These are phyloP conservation scores for Synergus itoensis DNA, from an alignment of 2,888 invertebrate species.

Conservation along the genomic window DNA sequence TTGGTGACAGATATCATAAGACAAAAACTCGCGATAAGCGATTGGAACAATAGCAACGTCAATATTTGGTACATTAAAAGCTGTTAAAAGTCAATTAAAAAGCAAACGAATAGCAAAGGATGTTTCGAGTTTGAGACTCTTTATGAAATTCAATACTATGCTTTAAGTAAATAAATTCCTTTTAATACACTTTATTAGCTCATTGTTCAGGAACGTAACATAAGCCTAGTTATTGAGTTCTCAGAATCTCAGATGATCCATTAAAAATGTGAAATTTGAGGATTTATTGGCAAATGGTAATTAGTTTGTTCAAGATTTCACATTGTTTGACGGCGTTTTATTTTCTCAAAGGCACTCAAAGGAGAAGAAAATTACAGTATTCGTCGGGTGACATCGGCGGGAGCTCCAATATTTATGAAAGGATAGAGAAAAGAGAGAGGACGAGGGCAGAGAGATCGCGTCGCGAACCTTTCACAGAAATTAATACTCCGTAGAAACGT, in stretches of 20 bases:
- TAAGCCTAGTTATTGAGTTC: neutral
- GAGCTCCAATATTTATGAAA: neutral
- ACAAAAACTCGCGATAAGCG: too few relatives aligned
- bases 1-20: too few relatives aligned
- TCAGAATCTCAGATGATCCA: neutral
- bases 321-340: too few relatives aligned
- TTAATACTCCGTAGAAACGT: slow-evolving; percentile 45
- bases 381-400: neutral
- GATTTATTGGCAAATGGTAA: neutral
- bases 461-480: slow-evolving; percentile 45
- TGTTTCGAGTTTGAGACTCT: too few relatives aligned
- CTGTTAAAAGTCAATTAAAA: too few relatives aligned
- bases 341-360: neutral
- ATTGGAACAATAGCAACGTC: too few relatives aligned
- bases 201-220: neutral
- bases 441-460: neutral
- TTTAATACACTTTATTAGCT: neutral
- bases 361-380: neutral
- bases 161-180: neutral
- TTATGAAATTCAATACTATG: too few relatives aligned
- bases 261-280: neutral
- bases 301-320: neutral
- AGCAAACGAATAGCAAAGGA: too few relatives aligned
- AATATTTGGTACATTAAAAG: too few relatives aligned
- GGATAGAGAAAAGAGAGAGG: neutral